Evolutionary conservation across 2,113 vertebrate species (phyloP).

Genomic region (Felis chaus): DNA sequence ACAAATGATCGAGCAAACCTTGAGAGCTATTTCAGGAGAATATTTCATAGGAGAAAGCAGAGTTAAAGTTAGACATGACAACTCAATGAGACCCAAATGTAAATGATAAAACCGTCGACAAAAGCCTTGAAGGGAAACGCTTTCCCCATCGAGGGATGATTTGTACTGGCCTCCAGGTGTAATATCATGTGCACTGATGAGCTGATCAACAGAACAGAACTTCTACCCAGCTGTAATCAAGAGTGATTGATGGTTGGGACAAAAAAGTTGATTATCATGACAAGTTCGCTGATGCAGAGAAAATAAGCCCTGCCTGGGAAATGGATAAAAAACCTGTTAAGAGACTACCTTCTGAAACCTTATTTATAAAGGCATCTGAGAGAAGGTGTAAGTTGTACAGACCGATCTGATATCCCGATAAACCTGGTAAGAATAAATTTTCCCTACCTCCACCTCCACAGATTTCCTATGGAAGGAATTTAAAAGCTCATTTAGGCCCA

Average conservation of each 20-base stretch:
- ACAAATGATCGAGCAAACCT: constrained; percentile 55
- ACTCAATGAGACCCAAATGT: constrained; percentile 74
- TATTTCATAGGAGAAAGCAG: constrained; percentile 70
- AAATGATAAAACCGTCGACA: constrained; percentile 79
- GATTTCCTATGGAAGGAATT: neutral
- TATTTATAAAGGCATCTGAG: constrained; percentile 71
- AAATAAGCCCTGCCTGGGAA: constrained; percentile 86
- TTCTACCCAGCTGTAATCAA: constrained; percentile 85
- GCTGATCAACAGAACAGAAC: constrained; percentile 87
- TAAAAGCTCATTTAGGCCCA: neutral
- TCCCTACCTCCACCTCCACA: constrained; percentile 28
- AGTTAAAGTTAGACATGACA: constrained; percentile 73
- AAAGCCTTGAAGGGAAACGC: constrained; percentile 80
- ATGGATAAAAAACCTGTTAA: constrained; percentile 82
- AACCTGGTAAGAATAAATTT: constrained; percentile 57
- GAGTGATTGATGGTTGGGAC: constrained; percentile 88
- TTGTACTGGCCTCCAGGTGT: constrained; percentile 85
- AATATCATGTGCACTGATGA: constrained; percentile 87
- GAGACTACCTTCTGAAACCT: constrained; percentile 76
- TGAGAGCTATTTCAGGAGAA: constrained; percentile 56
- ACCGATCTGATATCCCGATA: constrained; percentile 40
- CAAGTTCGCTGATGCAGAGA: constrained; percentile 85
- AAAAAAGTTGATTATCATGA: constrained; percentile 89
- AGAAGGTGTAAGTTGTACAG: constrained; percentile 69
- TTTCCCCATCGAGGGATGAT: constrained; percentile 79